phyloP scores from a whole-genome alignment of 2,888 invertebrate genomes.

The Malthinus seriepunctatus region DNA sequence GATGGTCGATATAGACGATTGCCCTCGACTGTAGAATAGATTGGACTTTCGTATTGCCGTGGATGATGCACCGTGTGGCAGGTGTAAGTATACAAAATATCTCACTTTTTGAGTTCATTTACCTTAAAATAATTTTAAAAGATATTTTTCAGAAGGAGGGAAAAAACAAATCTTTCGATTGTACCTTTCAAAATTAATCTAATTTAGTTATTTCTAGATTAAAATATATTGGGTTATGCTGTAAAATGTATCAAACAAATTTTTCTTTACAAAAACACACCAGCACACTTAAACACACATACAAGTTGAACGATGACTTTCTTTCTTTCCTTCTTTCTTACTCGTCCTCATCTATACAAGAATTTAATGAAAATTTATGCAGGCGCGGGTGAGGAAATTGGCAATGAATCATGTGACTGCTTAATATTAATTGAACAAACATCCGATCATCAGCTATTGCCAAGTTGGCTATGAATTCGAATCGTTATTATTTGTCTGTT shows the following conservation, averaged over 20 bases:
- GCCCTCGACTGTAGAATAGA: constrained; percentile 31
- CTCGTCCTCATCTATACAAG: too few relatives aligned
- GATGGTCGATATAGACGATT: constrained; percentile 38
- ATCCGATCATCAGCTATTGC: constrained; percentile 18
- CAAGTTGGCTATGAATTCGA: constrained; percentile 18
- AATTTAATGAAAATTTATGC: constrained; percentile 1
- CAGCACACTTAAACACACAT: too few relatives aligned
- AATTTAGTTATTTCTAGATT: neutral
- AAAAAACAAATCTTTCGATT: constrained; percentile 11
- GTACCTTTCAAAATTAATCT: constrained; percentile 13
- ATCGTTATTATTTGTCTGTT: constrained; percentile 14
- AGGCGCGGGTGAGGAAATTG: constrained; percentile 18
- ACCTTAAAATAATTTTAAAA: constrained; percentile 7
- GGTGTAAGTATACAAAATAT: constrained; percentile 23
- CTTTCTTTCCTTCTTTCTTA: too few relatives aligned
- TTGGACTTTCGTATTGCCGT: constrained; percentile 24
- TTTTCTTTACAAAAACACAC: too few relatives aligned
- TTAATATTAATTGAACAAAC: constrained; percentile 16
- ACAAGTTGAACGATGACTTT: too few relatives aligned
- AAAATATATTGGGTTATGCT: too few relatives aligned
- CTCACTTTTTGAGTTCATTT: constrained; percentile 23
- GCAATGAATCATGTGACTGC: constrained; percentile 10
- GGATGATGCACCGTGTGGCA: constrained; percentile 33
- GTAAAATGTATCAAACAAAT: too few relatives aligned
- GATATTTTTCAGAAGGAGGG: neutral